These are phyloP conservation scores for Enteromius thamalakanensis DNA, from an alignment of 2,797 vertebrate species.

Conservation along the genomic window DNA sequence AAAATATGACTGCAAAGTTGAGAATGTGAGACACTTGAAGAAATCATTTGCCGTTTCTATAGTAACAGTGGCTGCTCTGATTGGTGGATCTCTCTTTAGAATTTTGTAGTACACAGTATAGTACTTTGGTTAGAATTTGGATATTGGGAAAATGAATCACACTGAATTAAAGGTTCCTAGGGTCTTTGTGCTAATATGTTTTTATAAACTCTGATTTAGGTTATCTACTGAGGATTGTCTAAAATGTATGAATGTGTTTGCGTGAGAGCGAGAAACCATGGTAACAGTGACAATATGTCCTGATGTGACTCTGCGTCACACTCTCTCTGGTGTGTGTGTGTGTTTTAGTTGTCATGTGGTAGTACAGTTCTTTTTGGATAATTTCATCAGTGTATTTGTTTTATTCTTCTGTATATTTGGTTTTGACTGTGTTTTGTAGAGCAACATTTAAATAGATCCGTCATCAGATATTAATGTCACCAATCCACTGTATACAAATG, in stretches of 20 bases:
- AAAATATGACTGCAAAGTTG: constrained; percentile 3
- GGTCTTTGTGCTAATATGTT: neutral
- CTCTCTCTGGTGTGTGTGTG: neutral
- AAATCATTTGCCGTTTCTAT: constrained; percentile 12
- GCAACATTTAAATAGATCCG: constrained; percentile 2
- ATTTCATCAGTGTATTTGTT: constrained; percentile 4
- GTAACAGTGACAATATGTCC: constrained; percentile 25
- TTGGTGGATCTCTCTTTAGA: constrained; percentile 11
- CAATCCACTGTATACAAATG: constrained; percentile 1
- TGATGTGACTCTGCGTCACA: constrained; percentile 11
- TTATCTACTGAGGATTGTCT: constrained; percentile 7
- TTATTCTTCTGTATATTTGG: no score
- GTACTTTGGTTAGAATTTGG: constrained; percentile 1
- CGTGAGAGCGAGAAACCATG: neutral
- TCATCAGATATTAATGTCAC: constrained; percentile 10
- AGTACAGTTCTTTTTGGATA: neutral
- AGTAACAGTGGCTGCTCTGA: constrained; percentile 14
- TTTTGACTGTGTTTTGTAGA: neutral
- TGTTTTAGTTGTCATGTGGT: neutral
- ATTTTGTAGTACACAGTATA: neutral
- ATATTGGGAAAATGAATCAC: neutral
- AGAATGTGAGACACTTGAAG: neutral
- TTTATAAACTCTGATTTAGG: neutral
- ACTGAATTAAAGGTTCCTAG: neutral
- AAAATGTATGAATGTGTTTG: constrained; percentile 20